Conservation (phyloP, 2,113 vertebrate genomes). For the Phyllopteryx taeniolatus region DNA sequence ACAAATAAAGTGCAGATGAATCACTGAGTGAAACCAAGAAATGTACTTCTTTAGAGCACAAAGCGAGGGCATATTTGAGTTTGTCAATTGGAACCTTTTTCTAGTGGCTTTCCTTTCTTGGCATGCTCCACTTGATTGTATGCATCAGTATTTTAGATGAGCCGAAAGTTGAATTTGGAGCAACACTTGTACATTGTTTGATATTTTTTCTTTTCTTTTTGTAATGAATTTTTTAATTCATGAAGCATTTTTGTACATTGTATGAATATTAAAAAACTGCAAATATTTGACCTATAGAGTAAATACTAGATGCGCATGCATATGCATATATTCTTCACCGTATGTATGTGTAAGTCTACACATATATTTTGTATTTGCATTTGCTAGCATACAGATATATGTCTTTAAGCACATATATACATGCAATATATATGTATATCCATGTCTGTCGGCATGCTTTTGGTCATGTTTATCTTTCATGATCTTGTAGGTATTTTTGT, state of each 20-base stretch:
- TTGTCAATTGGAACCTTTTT: conserved; percentile 97
- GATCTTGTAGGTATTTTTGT: conserved; percentile 89
- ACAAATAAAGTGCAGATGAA: conserved; percentile 92
- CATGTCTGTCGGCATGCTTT: conserved; percentile 92
- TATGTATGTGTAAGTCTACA: conserved; percentile 76
- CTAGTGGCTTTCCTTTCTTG: conserved; percentile 80
- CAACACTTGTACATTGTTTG: conserved; percentile 99
- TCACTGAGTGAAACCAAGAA: conserved; percentile 82
- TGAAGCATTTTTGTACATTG: conserved; percentile 99
- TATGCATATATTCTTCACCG: conserved; percentile 79
- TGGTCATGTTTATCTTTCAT: conserved; percentile 95
- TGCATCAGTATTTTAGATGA: conserved; percentile 99
- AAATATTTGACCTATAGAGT: conserved; percentile 82
- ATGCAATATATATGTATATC: conserved; percentile 80
- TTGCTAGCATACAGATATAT: conserved; percentile 75
- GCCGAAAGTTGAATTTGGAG: conserved; percentile 95
- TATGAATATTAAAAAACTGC: conserved; percentile 80
- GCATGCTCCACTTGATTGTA: conserved; percentile 99
- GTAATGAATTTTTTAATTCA: conserved; percentile 99
- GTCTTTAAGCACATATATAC: conserved; percentile 78
- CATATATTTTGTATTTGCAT: conserved; percentile 77
- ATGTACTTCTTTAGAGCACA: conserved; percentile 90
- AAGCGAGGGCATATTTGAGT: conserved; percentile 97
- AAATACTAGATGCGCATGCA: conserved; percentile 79
- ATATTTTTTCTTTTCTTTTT: conserved; percentile 96